Evolutionary conservation across 2,888 invertebrate species (phyloP), one percentile per base, ranked within the genome.

Genomic region (Platynereis dumerilii): DNA sequence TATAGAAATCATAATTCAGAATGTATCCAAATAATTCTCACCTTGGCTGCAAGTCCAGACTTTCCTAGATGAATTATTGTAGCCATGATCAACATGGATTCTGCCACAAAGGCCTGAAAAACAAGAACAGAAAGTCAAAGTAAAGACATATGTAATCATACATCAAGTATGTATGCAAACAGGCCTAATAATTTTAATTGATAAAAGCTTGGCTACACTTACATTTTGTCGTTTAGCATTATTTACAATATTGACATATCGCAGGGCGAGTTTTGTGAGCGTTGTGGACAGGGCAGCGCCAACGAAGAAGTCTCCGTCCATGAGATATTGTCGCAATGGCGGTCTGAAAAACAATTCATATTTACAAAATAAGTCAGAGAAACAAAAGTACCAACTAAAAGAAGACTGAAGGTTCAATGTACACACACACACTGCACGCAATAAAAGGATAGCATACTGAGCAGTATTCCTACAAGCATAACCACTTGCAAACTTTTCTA

Each of bases 281-380:
- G 94, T 93, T 1, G 96, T 93, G 53, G 94, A 92, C 24, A 98
- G 86, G 52, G 95, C 91, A 17, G 97, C 95, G 1, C 92, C 96
- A 68, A 97, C 92, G 86, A 96, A 99, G 85, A 96, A 96, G 80
- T 99, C 96, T 1, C 97, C 97, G 72, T 92, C 91, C 87, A 94
- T 90, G 78, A 99, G 88, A 80, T 95, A 96, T 74, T 91, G 90
- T 44, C 94, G 89, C 65, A 97, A 85, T 7, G 92, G 90, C 20
- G 94, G 94, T 59, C 92, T 85, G 72, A 0, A 71, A 60, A 44
- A 48, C 22, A 34, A 22, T n/a, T n/a, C n/a, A n/a, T n/a, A n/a
- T n/a, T n/a, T n/a, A n/a, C n/a, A n/a, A n/a, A n/a, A n/a, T 34
- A 45, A 17, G 55, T n/a, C n/a, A 22, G 3, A n/a, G 20, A n/a